Evolutionary conservation across 2,113 vertebrate species (phyloP).

Genomic region (Corynorhinus townsendii): DNA sequence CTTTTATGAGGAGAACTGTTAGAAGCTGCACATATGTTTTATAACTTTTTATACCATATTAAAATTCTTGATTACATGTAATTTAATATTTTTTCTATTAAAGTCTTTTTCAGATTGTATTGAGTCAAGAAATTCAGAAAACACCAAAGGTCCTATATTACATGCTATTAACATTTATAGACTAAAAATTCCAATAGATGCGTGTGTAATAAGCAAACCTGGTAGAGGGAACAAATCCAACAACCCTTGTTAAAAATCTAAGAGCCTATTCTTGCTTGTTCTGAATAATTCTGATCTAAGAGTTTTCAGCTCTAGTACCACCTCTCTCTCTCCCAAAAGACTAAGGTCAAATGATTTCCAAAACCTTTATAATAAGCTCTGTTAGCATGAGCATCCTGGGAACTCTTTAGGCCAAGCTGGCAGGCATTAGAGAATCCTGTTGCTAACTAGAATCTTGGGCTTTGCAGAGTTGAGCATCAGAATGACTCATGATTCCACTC

Average conservation of each 20-base stretch:
- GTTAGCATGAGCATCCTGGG: not conserved
- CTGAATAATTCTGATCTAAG: not conserved
- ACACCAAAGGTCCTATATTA: not conserved
- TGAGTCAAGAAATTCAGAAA: not conserved
- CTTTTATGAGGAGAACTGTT: not conserved
- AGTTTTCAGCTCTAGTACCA: not conserved
- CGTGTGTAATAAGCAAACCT: not conserved
- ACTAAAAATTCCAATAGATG: not conserved
- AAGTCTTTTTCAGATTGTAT: not conserved
- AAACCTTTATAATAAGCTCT: not conserved
- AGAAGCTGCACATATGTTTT: not conserved
- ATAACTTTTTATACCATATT: not conserved
- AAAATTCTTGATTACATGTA: not conserved
- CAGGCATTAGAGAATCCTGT: not conserved
- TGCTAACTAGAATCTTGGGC: not conserved
- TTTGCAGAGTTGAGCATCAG: not conserved
- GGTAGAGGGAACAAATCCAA: not conserved
- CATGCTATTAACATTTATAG: not conserved
- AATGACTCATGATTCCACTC: not conserved
- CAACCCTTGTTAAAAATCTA: not conserved
- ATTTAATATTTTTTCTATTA: not conserved
- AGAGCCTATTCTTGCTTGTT: not conserved
- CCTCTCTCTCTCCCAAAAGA: not conserved
- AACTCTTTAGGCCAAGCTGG: not conserved
- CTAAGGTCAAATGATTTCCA: not conserved